A percentile compares a stretch with the other conserved stretches of the same genome.
phyloP scores from a whole-genome alignment of 1,140 invertebrate genomes.

The Fopius arisanus region DNA sequence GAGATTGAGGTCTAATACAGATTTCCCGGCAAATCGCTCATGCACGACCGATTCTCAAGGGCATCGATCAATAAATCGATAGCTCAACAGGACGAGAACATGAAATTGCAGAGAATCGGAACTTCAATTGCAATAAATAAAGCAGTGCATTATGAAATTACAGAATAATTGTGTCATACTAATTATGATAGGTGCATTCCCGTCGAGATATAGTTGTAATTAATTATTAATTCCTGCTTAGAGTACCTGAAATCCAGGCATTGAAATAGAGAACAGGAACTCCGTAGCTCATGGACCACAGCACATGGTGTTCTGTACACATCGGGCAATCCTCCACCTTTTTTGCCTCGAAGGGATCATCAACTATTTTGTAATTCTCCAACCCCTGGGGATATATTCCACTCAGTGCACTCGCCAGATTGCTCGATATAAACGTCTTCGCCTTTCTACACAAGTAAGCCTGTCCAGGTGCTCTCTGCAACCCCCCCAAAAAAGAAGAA shows the following conservation, averaged over 20 bases:
- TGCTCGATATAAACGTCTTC: constrained; percentile 45
- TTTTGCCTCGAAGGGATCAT: constrained; percentile 55
- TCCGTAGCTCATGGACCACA: constrained; percentile 68
- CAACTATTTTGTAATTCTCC: constrained; percentile 13
- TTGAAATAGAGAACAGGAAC: constrained; percentile 70
- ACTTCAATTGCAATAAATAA: neutral
- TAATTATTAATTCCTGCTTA: constrained; percentile 15
- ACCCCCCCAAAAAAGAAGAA: constrained; percentile 16
- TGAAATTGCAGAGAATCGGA: neutral
- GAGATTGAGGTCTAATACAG: constrained; percentile 7
- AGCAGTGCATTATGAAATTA: too few species aligned
- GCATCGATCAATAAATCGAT: neutral
- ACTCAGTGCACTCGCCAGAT: neutral
- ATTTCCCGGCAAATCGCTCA: neutral
- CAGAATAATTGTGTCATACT: too few species aligned
- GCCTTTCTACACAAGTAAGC: constrained; percentile 51
- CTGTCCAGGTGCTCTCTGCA: constrained; percentile 47
- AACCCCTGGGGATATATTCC: constrained; percentile 18
- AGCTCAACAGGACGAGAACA: neutral
- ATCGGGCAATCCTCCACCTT: constrained; percentile 46
- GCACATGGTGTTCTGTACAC: constrained; percentile 61
- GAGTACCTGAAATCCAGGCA: constrained; percentile 61
- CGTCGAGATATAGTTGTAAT: neutral
- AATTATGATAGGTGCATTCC: neutral
- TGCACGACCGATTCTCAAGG: neutral